Evolutionary conservation across 2,113 vertebrate genomes (phyloP), one percentile per base, ranked within the genome.

Genomic region (Sardina pilchardus): DNA sequence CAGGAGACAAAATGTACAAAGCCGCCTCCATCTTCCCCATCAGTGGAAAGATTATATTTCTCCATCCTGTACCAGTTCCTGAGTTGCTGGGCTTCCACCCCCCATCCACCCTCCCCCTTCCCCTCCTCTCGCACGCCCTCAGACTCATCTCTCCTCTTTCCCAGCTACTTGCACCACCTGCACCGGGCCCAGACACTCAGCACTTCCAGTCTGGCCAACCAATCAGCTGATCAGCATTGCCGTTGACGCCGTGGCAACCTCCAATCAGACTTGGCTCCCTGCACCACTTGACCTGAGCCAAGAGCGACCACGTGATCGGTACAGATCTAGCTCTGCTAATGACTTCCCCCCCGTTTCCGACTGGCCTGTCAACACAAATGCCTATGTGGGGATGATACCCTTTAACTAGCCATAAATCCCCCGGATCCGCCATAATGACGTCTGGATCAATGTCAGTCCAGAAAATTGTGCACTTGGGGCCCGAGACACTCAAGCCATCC

Each of bases 221-320:
- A 90, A 90, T 90, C 85, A 90, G 87, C 88, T 83, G 84, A 90
- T 89, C 87, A 86, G 34, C 78, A 81, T 84, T 6, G 24, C 81
- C 78, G 82, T 82, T 36, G 81, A 82, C 84, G 84, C 85, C 81
- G 47, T 85, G 83, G 87, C 83, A 63, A 83, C 78, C 83, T 82
- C 81, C 86, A 63, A 83, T 84, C 80, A 78, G 83, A 84, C 59
- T 82, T 81, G 59, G 24, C 59, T 4, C 59, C n/a, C 21, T n/a
- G 8, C 21, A 63, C 24, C 59, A 63, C 59, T 24, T 24, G 30
- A 43, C 86, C 82, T 78, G 34, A 56, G 47, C 81, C 43, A 81
- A 75, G 45, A 85, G 81, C 30, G 82, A 53, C 67, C 56, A 81
- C n/a, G 14, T 39, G 53, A 82, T 81, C 81, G 84, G 81, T 45